A percentile compares a stretch with the other conserved stretches of the same genome.
Evolutionary conservation across 2,888 invertebrate species (phyloP).

Genomic region (Apamea sordens): DNA sequence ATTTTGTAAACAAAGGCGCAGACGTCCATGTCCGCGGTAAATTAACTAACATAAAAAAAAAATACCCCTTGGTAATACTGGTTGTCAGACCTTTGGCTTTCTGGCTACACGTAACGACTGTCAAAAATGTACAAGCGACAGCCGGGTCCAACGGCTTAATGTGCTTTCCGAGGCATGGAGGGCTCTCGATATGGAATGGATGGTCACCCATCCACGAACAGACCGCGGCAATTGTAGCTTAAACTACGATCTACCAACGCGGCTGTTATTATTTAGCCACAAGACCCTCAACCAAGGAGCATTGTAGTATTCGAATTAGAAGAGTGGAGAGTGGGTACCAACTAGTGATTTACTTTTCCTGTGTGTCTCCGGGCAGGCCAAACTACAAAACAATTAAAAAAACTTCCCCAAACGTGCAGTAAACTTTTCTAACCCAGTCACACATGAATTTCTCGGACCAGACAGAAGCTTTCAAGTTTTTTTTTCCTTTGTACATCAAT

Average conservation of each 20-base stretch:
- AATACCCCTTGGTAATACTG: not conserved
- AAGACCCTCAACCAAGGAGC: not conserved
- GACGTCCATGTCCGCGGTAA: no score
- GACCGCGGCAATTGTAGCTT: not conserved
- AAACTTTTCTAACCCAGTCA: not conserved
- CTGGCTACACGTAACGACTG: not conserved
- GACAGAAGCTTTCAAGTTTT: not conserved
- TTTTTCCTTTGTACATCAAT: slow-evolving; percentile 18
- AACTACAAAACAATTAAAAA: slow-evolving; percentile 14
- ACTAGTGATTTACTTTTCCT: not conserved
- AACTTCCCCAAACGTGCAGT: not conserved
- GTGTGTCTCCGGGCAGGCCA: not conserved
- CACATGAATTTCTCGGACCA: slow-evolving; percentile 6
- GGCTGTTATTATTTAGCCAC: not conserved
- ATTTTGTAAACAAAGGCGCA: no score
- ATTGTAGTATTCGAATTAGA: not conserved
- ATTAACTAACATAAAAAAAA: no score
- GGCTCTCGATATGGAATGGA: not conserved
- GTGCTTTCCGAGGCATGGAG: not conserved
- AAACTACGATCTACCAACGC: not conserved
- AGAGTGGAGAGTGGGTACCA: not conserved
- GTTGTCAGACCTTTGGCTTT: not conserved
- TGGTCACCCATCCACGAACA: not conserved
- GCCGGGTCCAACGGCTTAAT: not conserved
- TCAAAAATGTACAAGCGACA: not conserved